Conservation (phyloP, 1,140 invertebrate species). For the Eueides isabella region DNA sequence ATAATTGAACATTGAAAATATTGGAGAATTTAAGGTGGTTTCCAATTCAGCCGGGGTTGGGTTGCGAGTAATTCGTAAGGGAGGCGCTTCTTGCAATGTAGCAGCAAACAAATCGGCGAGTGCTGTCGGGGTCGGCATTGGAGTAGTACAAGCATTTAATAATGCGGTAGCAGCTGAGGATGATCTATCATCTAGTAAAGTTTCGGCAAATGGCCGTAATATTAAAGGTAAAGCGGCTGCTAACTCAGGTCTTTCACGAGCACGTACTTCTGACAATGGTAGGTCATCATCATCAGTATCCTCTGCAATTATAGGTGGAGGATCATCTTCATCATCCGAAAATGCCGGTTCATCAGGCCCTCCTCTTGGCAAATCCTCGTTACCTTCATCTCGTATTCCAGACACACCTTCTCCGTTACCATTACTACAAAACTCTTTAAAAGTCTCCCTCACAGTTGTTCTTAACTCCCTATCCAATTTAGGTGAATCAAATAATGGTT, state of each 20-base stretch:
- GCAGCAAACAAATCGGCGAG: slow-evolving; percentile 76
- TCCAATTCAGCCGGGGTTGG: slow-evolving; percentile 69
- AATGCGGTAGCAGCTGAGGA: slow-evolving; percentile 83
- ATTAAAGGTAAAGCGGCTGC: slow-evolving; percentile 84
- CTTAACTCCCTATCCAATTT: slow-evolving; percentile 95
- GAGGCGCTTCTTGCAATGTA: slow-evolving; percentile 68
- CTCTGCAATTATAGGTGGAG: slow-evolving; percentile 84
- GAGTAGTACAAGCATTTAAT: slow-evolving; percentile 81
- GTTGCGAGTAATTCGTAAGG: slow-evolving; percentile 57
- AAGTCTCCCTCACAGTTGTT: slow-evolving; percentile 93
- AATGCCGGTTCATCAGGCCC: slow-evolving; percentile 87
- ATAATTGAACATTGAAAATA: slow-evolving; percentile 73
- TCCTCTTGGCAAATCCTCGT: slow-evolving; percentile 71
- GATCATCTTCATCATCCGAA: slow-evolving; percentile 91
- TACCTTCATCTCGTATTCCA: slow-evolving; percentile 79
- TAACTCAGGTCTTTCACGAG: slow-evolving; percentile 78
- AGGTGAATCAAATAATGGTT: slow-evolving; percentile 95
- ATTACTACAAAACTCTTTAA: slow-evolving; percentile 93
- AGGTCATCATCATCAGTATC: slow-evolving; percentile 95
- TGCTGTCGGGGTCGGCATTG: slow-evolving; percentile 77
- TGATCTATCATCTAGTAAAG: slow-evolving; percentile 79
- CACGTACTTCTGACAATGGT: slow-evolving; percentile 87
- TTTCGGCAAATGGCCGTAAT: slow-evolving; percentile 85
- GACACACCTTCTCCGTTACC: slow-evolving; percentile 79
- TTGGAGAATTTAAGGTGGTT: slow-evolving; percentile 61